Evolutionary conservation across 2,888 invertebrate species (phyloP), one percentile per base, ranked within the genome.

Genomic region (Andrena hattorfiana): DNA sequence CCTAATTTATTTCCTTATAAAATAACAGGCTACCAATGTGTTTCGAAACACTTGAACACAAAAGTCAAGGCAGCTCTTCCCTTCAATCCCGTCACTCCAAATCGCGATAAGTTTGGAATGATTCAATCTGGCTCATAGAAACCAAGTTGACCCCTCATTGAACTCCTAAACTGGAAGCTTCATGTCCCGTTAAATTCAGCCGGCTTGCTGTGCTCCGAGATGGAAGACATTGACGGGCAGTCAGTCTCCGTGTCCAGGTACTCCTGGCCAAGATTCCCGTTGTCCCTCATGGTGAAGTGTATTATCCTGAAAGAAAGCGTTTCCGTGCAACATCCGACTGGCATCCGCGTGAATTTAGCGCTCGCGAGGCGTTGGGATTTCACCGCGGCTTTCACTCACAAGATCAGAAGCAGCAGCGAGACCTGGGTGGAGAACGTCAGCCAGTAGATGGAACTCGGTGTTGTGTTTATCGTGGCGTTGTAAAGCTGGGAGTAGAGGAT

Each of bases 401-500:
- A 89, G 70, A 96, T 95, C 23, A 96, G 94, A 0, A 96, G 4
- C 73, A 97, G 95, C 0, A 97, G 97, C 0, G 95, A 89, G 2
- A 96, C 90, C 92, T 97, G 97, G 0, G 97, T 97, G 42, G 94
- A 93, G 89, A 97, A 96, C 0, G 97, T 97, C 23, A 97, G 94
- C 91, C 96, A 96, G 92, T 96, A 97, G 87, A 97, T 96, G 0
- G 96, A 95, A 80, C 95, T 95, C 6, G 96, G 95, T 3, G 93
- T 87, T 0, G 95, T 95, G 67, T 95, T 91, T 23, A 97, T 94
- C 0, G 97, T 97, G 0, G 95, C 95, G 82, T 96, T 96, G 93
- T 97, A 97, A 0, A 97, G 94, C 92, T 97, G 97, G 20, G 96
- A 95, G 92, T 97, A 97, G 56, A 97, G 94, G 1, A 96, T 95